Evolutionary conservation across 1,140 invertebrate genomes (phyloP), one percentile per base, ranked within the genome.

Genomic region (Neuroterus valhalla): DNA sequence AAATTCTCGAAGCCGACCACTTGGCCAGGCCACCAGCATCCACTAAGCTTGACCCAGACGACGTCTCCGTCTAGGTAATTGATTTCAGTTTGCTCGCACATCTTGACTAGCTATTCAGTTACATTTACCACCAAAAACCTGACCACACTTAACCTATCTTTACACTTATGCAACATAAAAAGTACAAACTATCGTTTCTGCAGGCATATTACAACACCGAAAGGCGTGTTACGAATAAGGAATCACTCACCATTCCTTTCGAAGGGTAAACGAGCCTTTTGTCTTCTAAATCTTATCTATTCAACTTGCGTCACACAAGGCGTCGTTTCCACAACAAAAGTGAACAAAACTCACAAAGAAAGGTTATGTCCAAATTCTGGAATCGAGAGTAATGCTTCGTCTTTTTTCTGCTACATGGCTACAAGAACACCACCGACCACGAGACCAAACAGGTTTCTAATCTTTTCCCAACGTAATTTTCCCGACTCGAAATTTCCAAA

Each of bases 21-120:
- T 86, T 94, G 93, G 8, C 94, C 94, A 44, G 95, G 95, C 95
- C 95, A 96, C 93, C 94, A 95, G 80, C 91, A 93, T 12, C 92
- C 91, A 11, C 94, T 92, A 26, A 96, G 86, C 86, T 96, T 96
- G 2, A 96, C 94, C 95, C 95, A 96, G 68, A 96, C 95, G 68
- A 96, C 89, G 78, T 96, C 94, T 52, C 94, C 94, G 77, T 94
- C 93, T 75, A 91, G 89, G 88, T 95, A 96, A 80, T 84, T 81
- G 43, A 92, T 88, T 82, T 91, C 91, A 75, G 91, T 92, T 90
- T 94, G 93, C 42, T 93, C 92, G 83, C 91, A 92, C 93, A 93
- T 93, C 72, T 88, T 89, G 73, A 71, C 80, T 77, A 79, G 76
- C 43, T 83, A 55, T 77, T 86, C 66, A 86, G 74, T 67, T 71